phyloP scores from a whole-genome alignment of 2,113 vertebrate species.

The Aptenodytes patagonicus region DNA sequence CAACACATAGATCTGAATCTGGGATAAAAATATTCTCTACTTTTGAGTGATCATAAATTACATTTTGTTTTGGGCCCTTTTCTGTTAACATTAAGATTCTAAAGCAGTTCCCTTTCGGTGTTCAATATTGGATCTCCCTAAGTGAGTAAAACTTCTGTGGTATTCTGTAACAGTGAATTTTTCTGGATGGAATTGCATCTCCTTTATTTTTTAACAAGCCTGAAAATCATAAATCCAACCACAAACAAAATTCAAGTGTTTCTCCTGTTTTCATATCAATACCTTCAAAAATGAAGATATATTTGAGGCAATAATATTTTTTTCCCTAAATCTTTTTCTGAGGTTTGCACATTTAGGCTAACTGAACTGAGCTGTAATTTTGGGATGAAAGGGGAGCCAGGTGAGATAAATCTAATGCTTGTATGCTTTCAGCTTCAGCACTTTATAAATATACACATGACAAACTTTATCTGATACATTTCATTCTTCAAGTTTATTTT shows the following conservation, averaged over 20 bases:
- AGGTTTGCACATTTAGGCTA: background rate
- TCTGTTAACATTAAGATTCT: background rate
- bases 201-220: background rate
- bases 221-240: background rate
- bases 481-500: background rate
- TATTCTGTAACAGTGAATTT: background rate
- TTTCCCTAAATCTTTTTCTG: background rate
- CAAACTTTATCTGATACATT: background rate
- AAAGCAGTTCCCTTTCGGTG: background rate
- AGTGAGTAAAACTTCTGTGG: background rate
- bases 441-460: background rate
- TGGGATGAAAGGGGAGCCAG: background rate
- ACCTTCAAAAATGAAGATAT: background rate
- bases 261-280: background rate
- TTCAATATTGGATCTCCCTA: background rate
- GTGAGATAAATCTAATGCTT: background rate
- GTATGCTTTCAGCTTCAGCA: background rate
- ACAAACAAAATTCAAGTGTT: background rate
- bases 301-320: background rate
- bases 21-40: background rate
- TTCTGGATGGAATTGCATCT: background rate
- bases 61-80: background rate
- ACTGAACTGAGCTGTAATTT: background rate
- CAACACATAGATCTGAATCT: background rate
- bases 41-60: background rate